A percentile compares a stretch with the other conserved stretches of the same genome.
Evolutionary conservation across 2,113 vertebrate species (phyloP).

Genomic region (Sphyrna mokarran): DNA sequence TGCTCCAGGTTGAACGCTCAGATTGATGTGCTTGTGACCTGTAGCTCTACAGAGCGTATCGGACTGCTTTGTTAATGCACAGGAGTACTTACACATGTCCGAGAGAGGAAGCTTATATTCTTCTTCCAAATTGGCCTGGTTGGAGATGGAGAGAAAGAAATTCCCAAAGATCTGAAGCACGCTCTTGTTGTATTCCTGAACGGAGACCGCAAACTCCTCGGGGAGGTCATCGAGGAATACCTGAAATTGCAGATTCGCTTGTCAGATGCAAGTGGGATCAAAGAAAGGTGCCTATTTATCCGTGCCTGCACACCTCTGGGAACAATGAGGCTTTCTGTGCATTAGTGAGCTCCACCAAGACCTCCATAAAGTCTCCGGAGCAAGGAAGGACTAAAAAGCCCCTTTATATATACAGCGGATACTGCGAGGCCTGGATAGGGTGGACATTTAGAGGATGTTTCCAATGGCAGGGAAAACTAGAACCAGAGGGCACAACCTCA

Average conservation of each 20-base stretch:
- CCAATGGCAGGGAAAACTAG: too few relatives aligned
- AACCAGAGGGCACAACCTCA: too few relatives aligned
- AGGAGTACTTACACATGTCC: constrained; percentile 44
- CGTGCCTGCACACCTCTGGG: not conserved
- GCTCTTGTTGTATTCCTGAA: constrained; percentile 46
- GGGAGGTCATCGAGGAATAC: constrained; percentile 47
- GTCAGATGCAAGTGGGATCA: not conserved
- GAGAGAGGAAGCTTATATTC: constrained; percentile 49
- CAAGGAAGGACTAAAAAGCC: too few relatives aligned
- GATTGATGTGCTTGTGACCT: not conserved
- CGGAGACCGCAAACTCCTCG: constrained; percentile 45
- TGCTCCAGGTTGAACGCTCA: not conserved
- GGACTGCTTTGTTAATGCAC: not conserved
- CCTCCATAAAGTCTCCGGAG: too few relatives aligned
- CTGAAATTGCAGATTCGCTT: constrained; percentile 37
- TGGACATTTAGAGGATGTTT: too few relatives aligned
- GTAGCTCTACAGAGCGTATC: not conserved
- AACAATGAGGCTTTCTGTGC: not conserved
- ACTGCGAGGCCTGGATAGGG: too few relatives aligned
- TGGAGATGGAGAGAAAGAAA: constrained; percentile 46
- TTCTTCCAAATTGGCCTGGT: constrained; percentile 44
- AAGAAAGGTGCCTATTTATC: not conserved
- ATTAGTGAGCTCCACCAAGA: not conserved
- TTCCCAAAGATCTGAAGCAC: constrained; percentile 44
- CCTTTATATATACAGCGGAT: too few relatives aligned